Evolutionary conservation across 1,140 invertebrate species (phyloP).

Genomic region (Trichogramma pretiosum): DNA sequence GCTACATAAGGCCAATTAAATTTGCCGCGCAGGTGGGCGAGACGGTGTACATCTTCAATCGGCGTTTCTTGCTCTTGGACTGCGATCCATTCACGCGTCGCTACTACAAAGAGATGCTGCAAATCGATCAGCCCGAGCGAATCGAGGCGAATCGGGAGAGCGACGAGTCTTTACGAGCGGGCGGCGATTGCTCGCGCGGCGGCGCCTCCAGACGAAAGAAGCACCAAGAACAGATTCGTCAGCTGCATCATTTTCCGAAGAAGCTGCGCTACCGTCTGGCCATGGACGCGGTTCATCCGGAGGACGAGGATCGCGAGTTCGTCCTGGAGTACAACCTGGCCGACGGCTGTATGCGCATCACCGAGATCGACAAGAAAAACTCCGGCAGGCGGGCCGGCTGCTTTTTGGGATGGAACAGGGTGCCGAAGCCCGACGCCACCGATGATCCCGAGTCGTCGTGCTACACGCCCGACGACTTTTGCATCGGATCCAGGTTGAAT

Average conservation of each 20-base stretch:
- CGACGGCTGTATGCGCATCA: conserved; percentile 54
- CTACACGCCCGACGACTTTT: conserved; percentile 60
- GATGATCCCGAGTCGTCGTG: conserved; percentile 36
- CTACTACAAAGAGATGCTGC: conserved; percentile 54
- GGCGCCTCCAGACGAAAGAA: neutral
- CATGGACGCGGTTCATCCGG: conserved; percentile 58
- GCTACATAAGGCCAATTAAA: too few species aligned
- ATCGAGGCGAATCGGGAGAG: conserved; percentile 32
- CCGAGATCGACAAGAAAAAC: conserved; percentile 53
- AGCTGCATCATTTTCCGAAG: conserved; percentile 53
- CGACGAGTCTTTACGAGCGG: conserved; percentile 53
- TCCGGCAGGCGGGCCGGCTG: conserved; percentile 62
- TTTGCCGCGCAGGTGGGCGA: conserved; percentile 53
- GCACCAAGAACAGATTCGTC: conserved; percentile 55
- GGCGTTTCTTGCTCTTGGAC: conserved; percentile 67
- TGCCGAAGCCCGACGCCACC: conserved; percentile 60
- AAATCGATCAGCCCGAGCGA: conserved; percentile 36
- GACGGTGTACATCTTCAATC: conserved; percentile 57
- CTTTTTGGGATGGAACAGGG: conserved; percentile 56
- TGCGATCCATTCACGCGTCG: conserved; percentile 72
- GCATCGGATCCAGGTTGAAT: conserved; percentile 54
- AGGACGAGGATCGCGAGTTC: conserved; percentile 57
- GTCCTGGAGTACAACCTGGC: conserved; percentile 58
- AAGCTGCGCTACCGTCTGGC: conserved; percentile 57
- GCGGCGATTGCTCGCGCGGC: neutral